A percentile compares a stretch with the other conserved stretches of the same genome.
These are phyloP conservation scores for Phocoena sinus DNA, from an alignment of 2,113 vertebrate species.

Conservation along the genomic window DNA sequence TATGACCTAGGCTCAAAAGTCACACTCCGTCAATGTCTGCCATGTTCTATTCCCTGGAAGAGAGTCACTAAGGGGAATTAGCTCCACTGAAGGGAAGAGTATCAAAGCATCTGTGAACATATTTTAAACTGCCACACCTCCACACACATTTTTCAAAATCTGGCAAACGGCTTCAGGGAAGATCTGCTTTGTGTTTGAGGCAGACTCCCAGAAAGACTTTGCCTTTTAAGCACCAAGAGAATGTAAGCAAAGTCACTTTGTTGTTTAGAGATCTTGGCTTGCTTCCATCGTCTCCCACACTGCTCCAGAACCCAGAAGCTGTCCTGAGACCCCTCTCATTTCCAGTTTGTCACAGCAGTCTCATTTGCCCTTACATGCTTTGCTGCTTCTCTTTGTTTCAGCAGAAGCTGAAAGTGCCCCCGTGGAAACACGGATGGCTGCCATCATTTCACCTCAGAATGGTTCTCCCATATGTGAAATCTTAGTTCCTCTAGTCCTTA, in stretches of 20 bases:
- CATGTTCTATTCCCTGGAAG: background rate
- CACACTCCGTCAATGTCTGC: background rate
- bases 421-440: accelerated
- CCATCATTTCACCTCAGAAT: background rate
- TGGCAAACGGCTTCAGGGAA: background rate
- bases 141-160: background rate
- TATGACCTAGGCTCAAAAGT: background rate
- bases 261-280: background rate
- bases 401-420: background rate
- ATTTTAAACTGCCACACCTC: background rate
- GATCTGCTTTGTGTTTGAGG: background rate
- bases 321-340: background rate
- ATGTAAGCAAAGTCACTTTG: background rate
- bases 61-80: background rate
- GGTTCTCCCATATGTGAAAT: background rate
- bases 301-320: background rate
- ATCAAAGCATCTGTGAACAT: background rate
- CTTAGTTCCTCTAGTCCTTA: background rate
- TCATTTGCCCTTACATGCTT: background rate
- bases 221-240: background rate
- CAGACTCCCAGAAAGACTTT: background rate
- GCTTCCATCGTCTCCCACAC: background rate
- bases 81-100: background rate
- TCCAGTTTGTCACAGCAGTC: background rate
- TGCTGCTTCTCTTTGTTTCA: background rate